phyloP scores from a whole-genome alignment of 1,140 invertebrate genomes.

The Panagrolaimus sp. region DNA sequence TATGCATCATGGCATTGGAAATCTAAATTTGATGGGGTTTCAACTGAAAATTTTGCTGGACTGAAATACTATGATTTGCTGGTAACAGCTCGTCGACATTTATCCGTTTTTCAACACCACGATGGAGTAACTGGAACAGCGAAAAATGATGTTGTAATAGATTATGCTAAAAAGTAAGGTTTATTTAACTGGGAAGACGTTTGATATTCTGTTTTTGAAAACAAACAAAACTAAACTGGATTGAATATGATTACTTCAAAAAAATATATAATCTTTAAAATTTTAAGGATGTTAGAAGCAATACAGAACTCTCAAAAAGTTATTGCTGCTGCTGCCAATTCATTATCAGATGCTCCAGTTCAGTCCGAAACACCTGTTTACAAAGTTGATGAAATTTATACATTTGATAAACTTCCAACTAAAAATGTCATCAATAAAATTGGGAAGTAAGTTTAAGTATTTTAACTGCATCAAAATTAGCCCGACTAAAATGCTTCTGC shows the following conservation, averaged over 20 bases:
- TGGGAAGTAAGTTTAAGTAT: too few relatives aligned
- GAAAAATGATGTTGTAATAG: constrained; percentile 77
- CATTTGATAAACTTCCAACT: constrained; percentile 17
- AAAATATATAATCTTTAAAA: too few relatives aligned
- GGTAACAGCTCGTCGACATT: constrained; percentile 68
- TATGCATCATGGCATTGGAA: too few relatives aligned
- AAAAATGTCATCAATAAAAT: too few relatives aligned
- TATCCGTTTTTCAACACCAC: constrained; percentile 91
- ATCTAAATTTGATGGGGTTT: neutral
- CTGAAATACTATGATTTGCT: constrained; percentile 58
- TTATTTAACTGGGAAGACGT: constrained; percentile 44
- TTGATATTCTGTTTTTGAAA: neutral
- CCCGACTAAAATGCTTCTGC: too few relatives aligned
- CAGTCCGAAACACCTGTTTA: neutral
- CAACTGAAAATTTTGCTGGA: neutral
- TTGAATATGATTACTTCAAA: too few relatives aligned
- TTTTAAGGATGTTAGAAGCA: neutral
- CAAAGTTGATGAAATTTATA: neutral
- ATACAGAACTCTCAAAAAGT: neutral
- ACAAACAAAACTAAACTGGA: too few relatives aligned
- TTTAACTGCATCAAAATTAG: constrained; percentile 67
- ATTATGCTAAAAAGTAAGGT: constrained; percentile 74
- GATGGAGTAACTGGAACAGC: constrained; percentile 91
- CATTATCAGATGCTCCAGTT: neutral
- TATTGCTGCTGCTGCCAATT: neutral